phyloP scores from a whole-genome alignment of 2,888 invertebrate species.

The Gandaritis pyraliata region DNA sequence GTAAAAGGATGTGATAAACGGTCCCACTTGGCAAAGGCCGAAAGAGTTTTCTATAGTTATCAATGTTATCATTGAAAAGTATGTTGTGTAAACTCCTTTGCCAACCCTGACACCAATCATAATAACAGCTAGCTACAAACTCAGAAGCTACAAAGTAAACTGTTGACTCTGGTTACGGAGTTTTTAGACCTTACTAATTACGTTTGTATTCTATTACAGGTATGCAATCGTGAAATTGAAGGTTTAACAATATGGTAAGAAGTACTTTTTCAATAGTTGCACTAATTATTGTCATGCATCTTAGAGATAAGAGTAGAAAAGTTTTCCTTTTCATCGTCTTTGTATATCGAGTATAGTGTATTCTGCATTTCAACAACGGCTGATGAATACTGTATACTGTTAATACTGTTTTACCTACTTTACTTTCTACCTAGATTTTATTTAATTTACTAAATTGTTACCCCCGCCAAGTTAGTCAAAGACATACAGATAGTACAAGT shows the following conservation, averaged over 20 bases:
- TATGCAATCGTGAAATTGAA: conserved; percentile 33
- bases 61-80: conserved; percentile 36
- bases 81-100: conserved; percentile 45
- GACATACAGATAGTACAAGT: conserved; percentile 2
- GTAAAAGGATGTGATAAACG: conserved; percentile 21
- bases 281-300: no score
- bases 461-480: not conserved
- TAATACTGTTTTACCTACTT: no score
- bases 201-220: conserved; percentile 53
- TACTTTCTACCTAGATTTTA: not conserved
- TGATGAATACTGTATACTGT: no score
- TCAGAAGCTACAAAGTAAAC: not conserved
- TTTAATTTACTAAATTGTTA: conserved; percentile 16
- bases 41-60: conserved; percentile 45
- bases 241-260: conserved; percentile 15
- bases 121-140: no score
- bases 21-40: conserved; percentile 35
- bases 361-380: no score
- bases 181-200: conserved; percentile 19
- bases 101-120: conserved; percentile 50
- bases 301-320: no score
- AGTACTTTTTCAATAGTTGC: not conserved
- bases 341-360: no score
- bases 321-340: no score
- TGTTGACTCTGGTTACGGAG: no score